phyloP scores from a whole-genome alignment of 2,888 invertebrate species.

The Lasioglossum figueresi region DNA sequence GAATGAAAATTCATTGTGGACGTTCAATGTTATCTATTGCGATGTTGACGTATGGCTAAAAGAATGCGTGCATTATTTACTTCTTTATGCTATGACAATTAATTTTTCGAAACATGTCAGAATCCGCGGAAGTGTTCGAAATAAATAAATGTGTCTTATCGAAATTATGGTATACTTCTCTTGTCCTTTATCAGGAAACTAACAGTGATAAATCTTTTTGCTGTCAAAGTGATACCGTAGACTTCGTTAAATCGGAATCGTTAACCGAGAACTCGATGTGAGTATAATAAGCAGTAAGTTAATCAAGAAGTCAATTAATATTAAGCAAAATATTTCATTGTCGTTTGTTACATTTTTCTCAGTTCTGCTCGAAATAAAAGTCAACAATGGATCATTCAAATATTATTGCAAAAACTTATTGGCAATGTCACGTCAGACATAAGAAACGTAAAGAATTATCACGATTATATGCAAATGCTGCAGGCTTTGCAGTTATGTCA shows the following conservation, averaged over 20 bases:
- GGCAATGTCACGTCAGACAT: slow-evolving; percentile 49
- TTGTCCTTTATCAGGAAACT: slow-evolving; percentile 64
- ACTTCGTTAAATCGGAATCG: slow-evolving; percentile 43
- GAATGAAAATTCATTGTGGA: background rate
- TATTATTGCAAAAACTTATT: slow-evolving; percentile 66
- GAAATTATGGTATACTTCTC: slow-evolving; percentile 80
- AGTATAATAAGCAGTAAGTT: slow-evolving; percentile 30
- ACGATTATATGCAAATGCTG: slow-evolving; percentile 62
- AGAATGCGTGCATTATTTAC: slow-evolving; percentile 9
- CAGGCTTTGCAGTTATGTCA: slow-evolving; percentile 50
- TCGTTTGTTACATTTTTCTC: slow-evolving; percentile 15
- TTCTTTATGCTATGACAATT: slow-evolving; percentile 13
- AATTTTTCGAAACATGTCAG: slow-evolving; percentile 69
- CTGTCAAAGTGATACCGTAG: slow-evolving; percentile 29
- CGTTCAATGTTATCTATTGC: slow-evolving; percentile 10
- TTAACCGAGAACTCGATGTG: slow-evolving; percentile 49
- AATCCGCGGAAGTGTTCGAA: slow-evolving; percentile 62
- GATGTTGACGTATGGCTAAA: slow-evolving; percentile 23
- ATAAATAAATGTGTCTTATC: slow-evolving; percentile 75
- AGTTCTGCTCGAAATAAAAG: slow-evolving; percentile 54
- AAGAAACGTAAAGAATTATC: slow-evolving; percentile 60
- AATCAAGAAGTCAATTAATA: background rate
- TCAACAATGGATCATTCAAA: slow-evolving; percentile 73
- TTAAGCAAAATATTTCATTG: background rate
- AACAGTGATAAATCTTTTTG: slow-evolving; percentile 41